phyloP scores from a whole-genome alignment of 2,797 vertebrate species.

The Natrix natrix region DNA sequence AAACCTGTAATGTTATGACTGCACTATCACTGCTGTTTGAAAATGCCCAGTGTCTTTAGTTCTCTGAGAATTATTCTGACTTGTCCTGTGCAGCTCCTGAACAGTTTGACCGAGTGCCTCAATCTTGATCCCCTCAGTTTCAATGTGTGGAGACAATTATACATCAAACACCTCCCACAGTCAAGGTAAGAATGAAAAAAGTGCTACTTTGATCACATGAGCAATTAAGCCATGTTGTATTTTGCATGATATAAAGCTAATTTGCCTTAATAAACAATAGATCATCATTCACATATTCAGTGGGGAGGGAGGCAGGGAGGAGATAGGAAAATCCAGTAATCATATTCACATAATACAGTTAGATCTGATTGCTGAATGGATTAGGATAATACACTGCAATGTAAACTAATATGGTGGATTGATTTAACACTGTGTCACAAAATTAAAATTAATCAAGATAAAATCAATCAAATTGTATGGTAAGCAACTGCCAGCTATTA shows the following conservation, averaged over 20 bases:
- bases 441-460: background rate
- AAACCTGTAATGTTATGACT: background rate
- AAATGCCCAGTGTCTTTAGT: too few species aligned
- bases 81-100: slow-evolving; percentile 77
- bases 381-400: background rate
- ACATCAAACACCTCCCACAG: slow-evolving; percentile 90
- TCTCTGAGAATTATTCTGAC: background rate
- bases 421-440: background rate
- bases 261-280: background rate
- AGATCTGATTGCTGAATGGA: background rate
- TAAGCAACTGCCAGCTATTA: background rate
- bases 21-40: background rate
- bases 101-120: slow-evolving; percentile 88
- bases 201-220: background rate
- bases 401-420: background rate
- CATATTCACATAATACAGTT: background rate
- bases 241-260: background rate
- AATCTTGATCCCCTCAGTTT: slow-evolving; percentile 84
- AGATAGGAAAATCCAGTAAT: background rate
- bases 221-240: too few species aligned
- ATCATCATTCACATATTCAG: background rate
- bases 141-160: slow-evolving; percentile 92
- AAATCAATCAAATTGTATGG: background rate
- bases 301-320: background rate
- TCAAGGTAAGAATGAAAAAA: slow-evolving; percentile 77